These are phyloP conservation scores for Pelagia noctiluca DNA, from an alignment of 30 jellyfish, hydroid and myxozoan species.

Conservation along the genomic window DNA sequence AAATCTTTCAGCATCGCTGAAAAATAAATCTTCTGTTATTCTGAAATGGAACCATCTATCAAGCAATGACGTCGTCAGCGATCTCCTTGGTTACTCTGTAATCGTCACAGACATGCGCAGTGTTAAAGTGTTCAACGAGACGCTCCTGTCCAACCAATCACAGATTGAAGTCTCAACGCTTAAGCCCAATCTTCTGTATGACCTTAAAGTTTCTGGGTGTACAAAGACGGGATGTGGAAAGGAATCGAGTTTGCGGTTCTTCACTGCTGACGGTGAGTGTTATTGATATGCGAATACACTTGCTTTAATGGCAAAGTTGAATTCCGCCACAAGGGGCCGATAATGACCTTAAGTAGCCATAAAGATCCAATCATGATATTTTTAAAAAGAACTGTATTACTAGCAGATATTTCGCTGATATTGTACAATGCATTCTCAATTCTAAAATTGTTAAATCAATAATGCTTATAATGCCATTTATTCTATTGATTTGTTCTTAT, in stretches of 20 bases:
- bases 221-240: conserved; percentile 64
- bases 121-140: conserved; percentile 18
- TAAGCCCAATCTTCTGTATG: conserved; percentile 29
- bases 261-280: conserved; percentile 72
- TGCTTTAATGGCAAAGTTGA: no score
- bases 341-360: no score
- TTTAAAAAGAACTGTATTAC: no score
- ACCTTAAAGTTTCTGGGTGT: conserved; percentile 41
- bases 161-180: conserved; percentile 10
- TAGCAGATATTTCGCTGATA: no score
- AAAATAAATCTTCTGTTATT: conserved; percentile 37
- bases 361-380: no score
- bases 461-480: no score
- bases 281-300: no score
- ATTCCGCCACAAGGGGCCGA: no score
- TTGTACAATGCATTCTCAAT: no score
- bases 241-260: conserved; percentile 34
- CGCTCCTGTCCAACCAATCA: conserved; percentile 32
- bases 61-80: conserved; percentile 26
- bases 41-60: conserved; percentile 47
- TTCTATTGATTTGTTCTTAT: no score
- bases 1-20: conserved; percentile 33
- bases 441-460: no score
- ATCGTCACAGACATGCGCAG: conserved; percentile 12
- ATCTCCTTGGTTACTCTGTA: conserved; percentile 48